Evolutionary conservation across 2,797 vertebrate species (phyloP), one percentile per base, ranked within the genome.

Genomic region (Epinephelus awoara): DNA sequence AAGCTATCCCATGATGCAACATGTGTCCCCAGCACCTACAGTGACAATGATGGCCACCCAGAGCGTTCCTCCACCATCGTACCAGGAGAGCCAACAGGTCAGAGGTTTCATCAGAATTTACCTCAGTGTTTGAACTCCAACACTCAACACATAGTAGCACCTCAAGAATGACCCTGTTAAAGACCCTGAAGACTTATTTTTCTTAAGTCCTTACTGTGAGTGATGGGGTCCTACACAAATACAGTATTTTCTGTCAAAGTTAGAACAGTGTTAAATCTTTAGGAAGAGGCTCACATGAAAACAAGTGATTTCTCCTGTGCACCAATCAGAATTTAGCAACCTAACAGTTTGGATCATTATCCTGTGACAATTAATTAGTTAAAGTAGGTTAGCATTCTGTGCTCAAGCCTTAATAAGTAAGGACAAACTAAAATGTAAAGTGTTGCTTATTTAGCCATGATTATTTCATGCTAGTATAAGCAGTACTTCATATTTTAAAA

Each of bases 21-120:
- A 99, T 99, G 98, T 96, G 95, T 97, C 98, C 96, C 97, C 97
- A 91, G 96, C 96, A 94, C 96, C 98, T 93, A 96, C 98, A 97
- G 92, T 99, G 97, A 98, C 96, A 80, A 99, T 99, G 98, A 99
- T 99, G 98, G 97, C 98, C 96, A 98, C 98, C 90, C 98, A 99
- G 96, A 99, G 96, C 47, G 97, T 98, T 95, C 98, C 98, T 95
- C 97, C 98, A 94, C 97, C 98, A 96, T 96, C 97, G 88, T 99
- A 99, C 95, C 98, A 99, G 93, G 98, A 99, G 94, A 97, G 96
- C 94, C 97, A 98, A 77, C 98, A 98, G 98, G 98, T 99, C 88
- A 96, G 96, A 86, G 80, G 10, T 12, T 40, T 54, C n/a, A 18
- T 13, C 44, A 19, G 8, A n/a, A 19, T 64, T 23, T 5, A 50